Evolutionary conservation across 1,140 invertebrate genomes (phyloP).

Genomic region (Bombyx mandarina): DNA sequence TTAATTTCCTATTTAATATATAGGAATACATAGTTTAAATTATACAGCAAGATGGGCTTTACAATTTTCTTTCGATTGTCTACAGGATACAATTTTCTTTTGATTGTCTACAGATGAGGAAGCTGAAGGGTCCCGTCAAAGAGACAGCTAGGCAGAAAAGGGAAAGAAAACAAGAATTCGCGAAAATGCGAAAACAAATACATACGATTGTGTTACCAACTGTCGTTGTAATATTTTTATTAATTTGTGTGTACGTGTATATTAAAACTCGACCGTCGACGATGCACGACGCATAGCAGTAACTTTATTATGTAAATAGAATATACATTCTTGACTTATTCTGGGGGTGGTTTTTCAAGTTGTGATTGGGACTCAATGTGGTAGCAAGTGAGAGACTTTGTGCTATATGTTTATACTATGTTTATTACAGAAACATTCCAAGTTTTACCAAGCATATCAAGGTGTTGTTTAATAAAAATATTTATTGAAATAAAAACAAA

Average conservation of each 20-base stretch:
- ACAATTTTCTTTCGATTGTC: no score
- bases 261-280: constrained; percentile 78
- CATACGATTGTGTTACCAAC: constrained; percentile 83
- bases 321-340: no score
- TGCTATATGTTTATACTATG: constrained; percentile 4
- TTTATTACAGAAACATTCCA: constrained; percentile 9
- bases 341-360: no score
- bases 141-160: constrained; percentile 87
- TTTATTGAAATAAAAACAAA: constrained; percentile 33
- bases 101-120: constrained; percentile 72
- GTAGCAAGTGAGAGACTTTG: no score
- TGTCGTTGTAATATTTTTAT: constrained; percentile 75
- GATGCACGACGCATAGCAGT: constrained; percentile 54
- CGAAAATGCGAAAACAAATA: constrained; percentile 82
- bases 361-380: no score
- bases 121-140: constrained; percentile 84
- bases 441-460: constrained; percentile 22
- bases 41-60: no score
- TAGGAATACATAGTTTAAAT: no score
- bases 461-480: constrained; percentile 3
- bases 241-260: constrained; percentile 85
- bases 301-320: no score
- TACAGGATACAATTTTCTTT: constrained; percentile 28
- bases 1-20: no score
- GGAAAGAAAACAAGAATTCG: constrained; percentile 85